These are phyloP conservation scores for Neolamprologus hecqui DNA, from an alignment of 2,113 vertebrate genomes.

Conservation along the genomic window DNA sequence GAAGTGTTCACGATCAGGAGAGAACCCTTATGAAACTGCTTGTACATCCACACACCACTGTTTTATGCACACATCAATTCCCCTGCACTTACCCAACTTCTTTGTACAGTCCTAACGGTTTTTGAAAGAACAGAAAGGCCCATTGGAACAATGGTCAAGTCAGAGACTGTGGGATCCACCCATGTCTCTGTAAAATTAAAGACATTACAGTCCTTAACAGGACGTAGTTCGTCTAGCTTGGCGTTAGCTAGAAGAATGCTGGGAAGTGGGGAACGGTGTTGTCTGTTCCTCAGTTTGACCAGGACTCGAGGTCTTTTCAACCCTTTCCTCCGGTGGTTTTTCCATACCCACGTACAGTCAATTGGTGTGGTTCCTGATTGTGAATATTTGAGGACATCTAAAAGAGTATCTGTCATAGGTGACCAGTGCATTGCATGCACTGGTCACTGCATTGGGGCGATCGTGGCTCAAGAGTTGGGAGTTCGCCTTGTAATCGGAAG, in stretches of 20 bases:
- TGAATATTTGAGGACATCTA: background rate
- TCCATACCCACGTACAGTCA: background rate
- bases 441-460: too few relatives aligned
- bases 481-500: too few relatives aligned
- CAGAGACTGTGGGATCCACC: background rate
- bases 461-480: too few relatives aligned
- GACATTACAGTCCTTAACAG: background rate
- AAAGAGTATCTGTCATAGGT: background rate
- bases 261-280: accelerated
- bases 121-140: accelerated
- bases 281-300: background rate
- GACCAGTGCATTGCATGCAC: background rate
- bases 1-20: background rate
- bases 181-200: background rate
- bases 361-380: background rate
- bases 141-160: background rate
- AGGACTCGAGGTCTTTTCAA: background rate
- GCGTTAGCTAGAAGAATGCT: background rate
- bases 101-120: background rate
- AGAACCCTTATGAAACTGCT: background rate
- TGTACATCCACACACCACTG: background rate
- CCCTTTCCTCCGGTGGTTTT: background rate
- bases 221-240: background rate
- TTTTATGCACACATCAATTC: background rate
- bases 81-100: background rate